Evolutionary conservation across 1,140 invertebrate species (phyloP), one percentile per base, ranked within the genome.

Genomic region (Octopus sinensis): DNA sequence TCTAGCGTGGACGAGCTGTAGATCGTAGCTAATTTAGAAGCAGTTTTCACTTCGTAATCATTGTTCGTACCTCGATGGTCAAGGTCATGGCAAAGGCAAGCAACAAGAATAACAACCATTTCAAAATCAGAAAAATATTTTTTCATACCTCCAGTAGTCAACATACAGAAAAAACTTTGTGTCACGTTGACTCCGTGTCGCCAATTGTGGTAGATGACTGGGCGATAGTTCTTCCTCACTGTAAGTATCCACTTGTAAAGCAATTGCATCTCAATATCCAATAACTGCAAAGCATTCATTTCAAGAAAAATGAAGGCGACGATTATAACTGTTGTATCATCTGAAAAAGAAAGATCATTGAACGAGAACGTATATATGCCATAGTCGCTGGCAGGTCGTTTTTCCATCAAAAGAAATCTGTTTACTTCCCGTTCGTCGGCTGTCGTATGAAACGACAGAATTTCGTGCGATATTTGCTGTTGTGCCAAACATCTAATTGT

Each of bases 171-270:
- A 96, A 98, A 98, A 0, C 96, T 97, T 88, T 98, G 96, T 0
- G 96, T 95, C 0, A 98, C 97, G 90, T 98, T 98, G 4, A 98
- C 92, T 0, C 96, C 97, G 90, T 98, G 97, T 78, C 96, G 92
- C 97, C 97, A 98, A 88, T 98, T 98, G 90, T 98, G 97, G 88
- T 98, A 98, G 87, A 97, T 97, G 0, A 98, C 96, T 4, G 96
- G 96, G 10, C 97, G 93, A 89, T 97, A 97, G 89, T 98, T 98
- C 89, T 73, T 73, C 68, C 30, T 73, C 1, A 73, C 68, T 73
- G 68, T 73, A 13, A 73, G 13, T 73, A 98, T 98, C 86, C 96
- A 96, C 0, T 98, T 96, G 89, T 96, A 97, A 54, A 98, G 90
- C 78, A 96, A 93, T 96, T 96, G 94, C 85, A 97, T 97, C 0